These are phyloP conservation scores for Sparus aurata DNA, from an alignment of 2,797 vertebrate species.

Conservation along the genomic window DNA sequence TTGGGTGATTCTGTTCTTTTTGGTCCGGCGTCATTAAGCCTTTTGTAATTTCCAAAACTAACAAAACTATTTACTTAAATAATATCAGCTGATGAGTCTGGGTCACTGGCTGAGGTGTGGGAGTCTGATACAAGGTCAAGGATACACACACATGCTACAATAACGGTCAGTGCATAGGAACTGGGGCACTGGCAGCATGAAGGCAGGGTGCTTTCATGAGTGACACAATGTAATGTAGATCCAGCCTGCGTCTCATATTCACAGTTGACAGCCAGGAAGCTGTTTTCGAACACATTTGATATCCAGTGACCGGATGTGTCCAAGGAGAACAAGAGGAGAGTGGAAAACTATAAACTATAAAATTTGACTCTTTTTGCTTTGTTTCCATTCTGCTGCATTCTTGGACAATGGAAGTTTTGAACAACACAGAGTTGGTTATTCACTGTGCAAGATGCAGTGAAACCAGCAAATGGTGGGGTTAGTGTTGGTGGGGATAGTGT, in stretches of 20 bases:
- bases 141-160: neutral
- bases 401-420: neutral
- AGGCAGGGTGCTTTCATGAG: conserved; percentile 8
- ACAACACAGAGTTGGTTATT: too few species aligned
- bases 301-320: conserved; percentile 39
- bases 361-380: neutral
- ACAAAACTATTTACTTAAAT: neutral
- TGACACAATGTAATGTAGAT: conserved; percentile 37
- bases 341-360: conserved; percentile 40
- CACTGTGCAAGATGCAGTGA: too few species aligned
- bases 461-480: too few species aligned
- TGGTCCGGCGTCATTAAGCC: conserved; percentile 26
- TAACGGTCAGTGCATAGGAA: conserved; percentile 10
- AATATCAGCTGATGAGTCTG: conserved; percentile 23
- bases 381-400: conserved; percentile 34
- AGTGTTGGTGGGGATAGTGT: too few species aligned
- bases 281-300: conserved; percentile 32
- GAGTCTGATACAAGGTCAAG: conserved; percentile 14
- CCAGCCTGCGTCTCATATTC: conserved; percentile 24
- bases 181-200: neutral
- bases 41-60: conserved; percentile 36
- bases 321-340: conserved; percentile 16
- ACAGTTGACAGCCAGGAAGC: conserved; percentile 32
- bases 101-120: conserved; percentile 22
- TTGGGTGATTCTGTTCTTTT: conserved; percentile 47